Evolutionary conservation across 2,888 invertebrate species (phyloP), one percentile per base, ranked within the genome.

Genomic region (Lagria hirta): DNA sequence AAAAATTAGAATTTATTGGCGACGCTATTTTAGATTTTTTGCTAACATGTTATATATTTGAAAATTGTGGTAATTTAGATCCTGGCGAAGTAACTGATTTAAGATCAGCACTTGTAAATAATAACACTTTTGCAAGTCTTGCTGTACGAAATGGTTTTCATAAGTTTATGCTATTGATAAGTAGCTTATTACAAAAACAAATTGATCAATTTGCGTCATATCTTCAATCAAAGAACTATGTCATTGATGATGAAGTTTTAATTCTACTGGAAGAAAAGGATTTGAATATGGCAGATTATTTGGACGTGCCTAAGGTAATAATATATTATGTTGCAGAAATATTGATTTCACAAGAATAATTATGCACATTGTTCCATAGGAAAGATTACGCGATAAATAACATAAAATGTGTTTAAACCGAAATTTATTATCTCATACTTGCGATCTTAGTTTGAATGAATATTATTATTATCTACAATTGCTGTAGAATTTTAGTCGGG

Each of bases 31-130:
- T 95, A 35, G 95, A 96, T 72, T 93, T 93, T 66, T 71, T 96
- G 6, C 83, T 96, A 14, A 94, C 95, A 0, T 76, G 87, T 6
- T 83, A 92, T 64, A 86, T 99, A 35, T 97, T 81, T 65, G 92
- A 95, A 69, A 80, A 81, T 48, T 82, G 81, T 48, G 73, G 73
- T 0, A 62, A 73, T 23, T 75, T 89, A 62, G 80, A 79, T 41
- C 93, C 94, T 0, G 97, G 96, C 0, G 83, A 90, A 10, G 72
- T 99, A 41, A 97, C 97, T 0, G 97, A 98, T 72, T 68, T 98
- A 45, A 77, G 98, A 20, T 96, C 97, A 0, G 92, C 98, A 0
- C 76, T 99, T 2, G 98, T 99, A 2, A 98, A 99, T 68, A 99
- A 99, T 64, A 84, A 89, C 44, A 97, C 95, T 0, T 92, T 99